Percentiles rank a stretch among this genome's conserved stretches.
phyloP scores from a whole-genome alignment of 2,113 vertebrate genomes.

The Erpornis zantholeuca region DNA sequence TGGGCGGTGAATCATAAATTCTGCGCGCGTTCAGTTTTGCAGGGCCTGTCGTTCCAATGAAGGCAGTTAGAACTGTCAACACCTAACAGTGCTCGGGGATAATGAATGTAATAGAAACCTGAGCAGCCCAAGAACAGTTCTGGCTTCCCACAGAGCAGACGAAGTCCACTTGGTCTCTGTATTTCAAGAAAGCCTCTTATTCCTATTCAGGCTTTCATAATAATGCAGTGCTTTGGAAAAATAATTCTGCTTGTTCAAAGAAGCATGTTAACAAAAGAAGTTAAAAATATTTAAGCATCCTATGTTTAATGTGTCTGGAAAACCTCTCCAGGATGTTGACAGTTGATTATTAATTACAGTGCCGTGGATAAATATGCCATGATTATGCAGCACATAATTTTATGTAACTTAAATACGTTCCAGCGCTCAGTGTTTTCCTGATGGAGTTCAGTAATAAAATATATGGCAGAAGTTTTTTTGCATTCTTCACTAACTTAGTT shows the following conservation, averaged over 20 bases:
- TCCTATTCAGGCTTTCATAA: neutral
- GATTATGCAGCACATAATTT: neutral
- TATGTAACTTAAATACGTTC: neutral
- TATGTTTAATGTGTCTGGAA: neutral
- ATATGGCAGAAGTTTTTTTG: neutral
- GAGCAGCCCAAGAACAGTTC: neutral
- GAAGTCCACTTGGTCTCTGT: neutral
- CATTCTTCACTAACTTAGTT: neutral
- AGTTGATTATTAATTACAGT: slow-evolving; percentile 1
- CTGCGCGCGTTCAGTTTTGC: neutral
- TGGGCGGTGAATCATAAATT: neutral
- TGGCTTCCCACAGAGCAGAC: neutral
- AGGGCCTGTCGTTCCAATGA: neutral
- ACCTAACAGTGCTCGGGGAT: slow-evolving; percentile 8
- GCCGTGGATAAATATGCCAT: neutral
- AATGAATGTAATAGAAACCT: slow-evolving; percentile 38
- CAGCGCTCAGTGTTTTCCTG: neutral
- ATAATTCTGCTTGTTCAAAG: neutral
- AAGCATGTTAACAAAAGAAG: neutral
- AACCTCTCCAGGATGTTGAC: neutral
- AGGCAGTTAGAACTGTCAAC: slow-evolving; percentile 60
- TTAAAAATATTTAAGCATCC: neutral
- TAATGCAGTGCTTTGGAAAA: neutral
- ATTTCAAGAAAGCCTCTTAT: neutral
- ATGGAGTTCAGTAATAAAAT: neutral